These are phyloP conservation scores for Pelodiscus sinensis DNA, from an alignment of 2,113 vertebrate species.

Conservation along the genomic window DNA sequence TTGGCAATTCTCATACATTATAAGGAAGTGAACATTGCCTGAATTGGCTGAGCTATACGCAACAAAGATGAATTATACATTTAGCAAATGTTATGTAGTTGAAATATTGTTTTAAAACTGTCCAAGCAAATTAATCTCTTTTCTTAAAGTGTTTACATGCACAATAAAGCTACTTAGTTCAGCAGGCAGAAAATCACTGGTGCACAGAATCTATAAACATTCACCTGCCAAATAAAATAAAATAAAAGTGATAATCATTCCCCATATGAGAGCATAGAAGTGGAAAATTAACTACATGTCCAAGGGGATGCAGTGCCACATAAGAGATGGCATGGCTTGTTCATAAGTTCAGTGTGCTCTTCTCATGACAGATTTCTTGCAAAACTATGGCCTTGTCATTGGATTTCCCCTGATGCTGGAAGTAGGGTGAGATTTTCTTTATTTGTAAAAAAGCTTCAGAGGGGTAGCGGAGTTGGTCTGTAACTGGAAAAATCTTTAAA, in stretches of 20 bases:
- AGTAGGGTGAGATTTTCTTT: neutral
- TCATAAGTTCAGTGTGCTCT: accelerated
- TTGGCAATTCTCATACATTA: neutral
- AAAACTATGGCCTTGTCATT: neutral
- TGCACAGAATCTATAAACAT: neutral
- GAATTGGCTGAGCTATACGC: neutral
- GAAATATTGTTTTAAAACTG: neutral
- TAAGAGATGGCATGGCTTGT: neutral
- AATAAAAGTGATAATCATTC: neutral
- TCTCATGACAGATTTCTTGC: neutral
- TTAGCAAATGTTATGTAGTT: neutral
- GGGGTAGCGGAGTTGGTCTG: too few species aligned
- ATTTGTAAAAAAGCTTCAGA: neutral
- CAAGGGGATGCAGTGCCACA: neutral
- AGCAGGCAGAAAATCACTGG: neutral
- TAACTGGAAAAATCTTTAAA: too few species aligned
- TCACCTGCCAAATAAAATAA: neutral
- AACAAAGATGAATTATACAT: neutral
- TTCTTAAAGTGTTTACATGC: neutral
- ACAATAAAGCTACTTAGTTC: neutral
- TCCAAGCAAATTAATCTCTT: conserved; percentile 1
- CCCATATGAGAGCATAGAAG: neutral
- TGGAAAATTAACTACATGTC: neutral
- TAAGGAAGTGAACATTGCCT: neutral
- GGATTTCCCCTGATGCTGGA: neutral